Conservation (phyloP, 2,113 vertebrate genomes). For the Cinclus cinclus region DNA sequence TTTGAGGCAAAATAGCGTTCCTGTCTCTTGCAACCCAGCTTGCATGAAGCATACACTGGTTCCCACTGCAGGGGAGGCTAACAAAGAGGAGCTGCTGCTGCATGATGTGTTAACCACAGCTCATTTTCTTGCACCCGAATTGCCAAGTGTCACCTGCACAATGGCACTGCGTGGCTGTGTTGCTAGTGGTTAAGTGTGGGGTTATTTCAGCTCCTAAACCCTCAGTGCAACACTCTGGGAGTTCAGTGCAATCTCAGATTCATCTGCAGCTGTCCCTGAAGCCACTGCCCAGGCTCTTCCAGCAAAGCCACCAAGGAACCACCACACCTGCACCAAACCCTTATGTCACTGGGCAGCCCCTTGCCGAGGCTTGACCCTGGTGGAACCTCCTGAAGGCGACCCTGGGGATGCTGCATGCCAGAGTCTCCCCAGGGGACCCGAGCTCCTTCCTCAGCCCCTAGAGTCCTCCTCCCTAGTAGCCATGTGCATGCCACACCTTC, state of each 20-base stretch:
- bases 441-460: not conserved
- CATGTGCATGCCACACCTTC: not conserved
- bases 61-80: not conserved
- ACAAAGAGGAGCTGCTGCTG: not conserved
- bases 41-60: not conserved
- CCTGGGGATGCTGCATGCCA: not conserved
- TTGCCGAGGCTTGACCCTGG: not conserved
- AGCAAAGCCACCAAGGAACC: not conserved
- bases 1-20: not conserved
- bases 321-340: rapidly evolving
- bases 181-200: not conserved
- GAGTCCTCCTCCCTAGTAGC: not conserved
- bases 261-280: not conserved
- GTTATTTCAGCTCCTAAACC: not conserved
- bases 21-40: rapidly evolving
- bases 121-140: not conserved
- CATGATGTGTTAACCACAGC: not conserved
- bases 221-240: not conserved
- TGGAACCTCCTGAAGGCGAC: not conserved
- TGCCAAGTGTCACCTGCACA: not conserved
- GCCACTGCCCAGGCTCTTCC: rapidly evolving
- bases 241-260: not conserved
- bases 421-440: not conserved
- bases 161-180: not conserved
- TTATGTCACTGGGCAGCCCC: not conserved